phyloP scores from a whole-genome alignment of 1,140 invertebrate genomes.

The Dryas iulia region DNA sequence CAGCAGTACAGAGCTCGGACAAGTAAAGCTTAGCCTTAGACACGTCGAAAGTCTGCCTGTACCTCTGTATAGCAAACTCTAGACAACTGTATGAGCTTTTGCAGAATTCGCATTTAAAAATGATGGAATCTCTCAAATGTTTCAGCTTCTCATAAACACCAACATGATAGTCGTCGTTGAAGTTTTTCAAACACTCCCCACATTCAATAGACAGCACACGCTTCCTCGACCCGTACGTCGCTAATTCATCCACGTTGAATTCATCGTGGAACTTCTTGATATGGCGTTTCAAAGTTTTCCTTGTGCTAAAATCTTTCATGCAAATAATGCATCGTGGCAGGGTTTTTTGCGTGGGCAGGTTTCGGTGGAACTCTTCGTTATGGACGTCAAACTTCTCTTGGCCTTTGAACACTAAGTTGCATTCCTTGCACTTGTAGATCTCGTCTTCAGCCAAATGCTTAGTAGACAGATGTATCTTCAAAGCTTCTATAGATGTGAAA shows the following conservation, averaged over 20 bases:
- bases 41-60: slow-evolving; percentile 41
- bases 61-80: slow-evolving; percentile 56
- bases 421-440: slow-evolving; percentile 63
- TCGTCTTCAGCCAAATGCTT: slow-evolving; percentile 57
- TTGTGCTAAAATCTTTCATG: slow-evolving; percentile 62
- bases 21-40: slow-evolving; percentile 50
- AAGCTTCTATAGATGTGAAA: slow-evolving; percentile 44
- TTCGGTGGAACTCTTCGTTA: slow-evolving; percentile 38
- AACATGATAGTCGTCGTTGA: slow-evolving; percentile 47
- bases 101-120: slow-evolving; percentile 58
- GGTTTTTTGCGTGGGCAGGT: slow-evolving; percentile 28
- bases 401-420: slow-evolving; percentile 58
- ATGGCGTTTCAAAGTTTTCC: slow-evolving; percentile 61
- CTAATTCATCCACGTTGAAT: slow-evolving; percentile 56
- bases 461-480: slow-evolving; percentile 48
- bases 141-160: slow-evolving; percentile 44
- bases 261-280: slow-evolving; percentile 62
- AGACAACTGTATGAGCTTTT: slow-evolving; percentile 43
- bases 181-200: slow-evolving; percentile 53
- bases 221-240: slow-evolving; percentile 41
- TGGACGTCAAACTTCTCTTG: slow-evolving; percentile 55
- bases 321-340: slow-evolving; percentile 59
- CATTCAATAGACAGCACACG: slow-evolving; percentile 49
- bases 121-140: slow-evolving; percentile 39
- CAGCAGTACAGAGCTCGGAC: slow-evolving; percentile 58